Base-by-base conservation (phyloP, 37 sponge, comb jelly and placozoan species). In the Diacarnus erythraeanus region DNA sequence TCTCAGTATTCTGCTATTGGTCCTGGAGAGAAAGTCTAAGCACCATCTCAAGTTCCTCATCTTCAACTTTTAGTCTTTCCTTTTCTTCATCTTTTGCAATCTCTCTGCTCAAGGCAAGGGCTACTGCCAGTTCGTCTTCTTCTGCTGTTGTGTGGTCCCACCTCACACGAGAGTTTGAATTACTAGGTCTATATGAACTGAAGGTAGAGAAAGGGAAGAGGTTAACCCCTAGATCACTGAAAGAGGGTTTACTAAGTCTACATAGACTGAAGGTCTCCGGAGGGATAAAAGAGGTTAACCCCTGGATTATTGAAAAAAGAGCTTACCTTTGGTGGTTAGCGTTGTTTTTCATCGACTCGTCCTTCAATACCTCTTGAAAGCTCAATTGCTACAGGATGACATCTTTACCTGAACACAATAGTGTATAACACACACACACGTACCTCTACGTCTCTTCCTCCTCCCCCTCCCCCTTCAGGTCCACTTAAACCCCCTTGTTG, bases 11-110 rank as follows among this genome's bases (percentile, higher is more conserved):
- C 72, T 33, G 4, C 66, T 70, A 92, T 29, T 92, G 72, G 22
- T 92, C 92, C 23, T 79, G 39, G 2, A 92, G 73, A 2, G 93
- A 92, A 30, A 92, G 77, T 47, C 76, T 80, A 12, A 88, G 83
- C 9, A 92, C 83, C 64, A 38, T 79, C 51, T 92, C 80, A 9
- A 92, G 76, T 54, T 92, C 90, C 31, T 88, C 86, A 8, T 92
- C 93, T 47, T 92, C 93, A 8, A n/a, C 44, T 22, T 40, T 1
- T 5, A 34, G 25, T 68, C 82, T 66, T 59, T 69, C 69, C 74
- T 60, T 76, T 72, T 47, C 36, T 29, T 77, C 77, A 33, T 79
- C 78, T 26, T 71, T 57, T 31, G 44, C 61, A 54, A 33, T 20
- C 58, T 79, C 72, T 56, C 64, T 39, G 54, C 84, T 81, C 76